phyloP scores from a whole-genome alignment of 1,140 invertebrate species.

The Pogonomyrmex californicus region DNA sequence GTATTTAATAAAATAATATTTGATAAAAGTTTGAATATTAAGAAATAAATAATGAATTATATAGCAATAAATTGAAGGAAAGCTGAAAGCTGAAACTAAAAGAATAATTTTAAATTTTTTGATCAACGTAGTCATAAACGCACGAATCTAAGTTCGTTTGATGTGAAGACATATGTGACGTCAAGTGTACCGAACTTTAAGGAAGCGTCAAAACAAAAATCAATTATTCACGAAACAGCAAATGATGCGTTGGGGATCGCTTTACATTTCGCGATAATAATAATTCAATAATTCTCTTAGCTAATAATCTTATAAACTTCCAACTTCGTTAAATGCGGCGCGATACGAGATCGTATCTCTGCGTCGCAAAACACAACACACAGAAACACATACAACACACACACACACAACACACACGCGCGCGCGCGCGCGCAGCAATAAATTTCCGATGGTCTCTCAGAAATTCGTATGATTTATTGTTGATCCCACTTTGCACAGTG shows the following conservation, averaged over 20 bases:
- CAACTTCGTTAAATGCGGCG: neutral
- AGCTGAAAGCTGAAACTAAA: neutral
- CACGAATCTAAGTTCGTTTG: neutral
- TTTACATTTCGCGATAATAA: conserved; percentile 12
- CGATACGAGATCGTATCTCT: conserved; percentile 18
- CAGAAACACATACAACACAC: neutral
- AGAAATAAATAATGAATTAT: conserved; percentile 4
- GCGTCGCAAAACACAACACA: too few species aligned
- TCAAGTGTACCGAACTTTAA: neutral
- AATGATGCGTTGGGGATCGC: conserved; percentile 10
- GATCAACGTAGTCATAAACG: neutral
- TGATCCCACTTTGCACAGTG: conserved; percentile 36
- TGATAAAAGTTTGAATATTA: neutral
- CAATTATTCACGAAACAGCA: conserved; percentile 9
- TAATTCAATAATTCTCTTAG: conserved; percentile 1
- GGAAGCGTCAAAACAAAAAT: conserved; percentile 4
- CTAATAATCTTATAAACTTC: conserved; percentile 32
- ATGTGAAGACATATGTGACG: neutral
- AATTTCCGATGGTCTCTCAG: conserved; percentile 26
- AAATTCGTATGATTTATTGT: conserved; percentile 46
- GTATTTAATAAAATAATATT: neutral
- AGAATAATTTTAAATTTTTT: neutral
- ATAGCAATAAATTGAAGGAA: neutral
- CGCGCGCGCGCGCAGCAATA: conserved; percentile 41
- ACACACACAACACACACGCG: conserved; percentile 10